phyloP scores from a whole-genome alignment of 2,888 invertebrate species.

The Catotricha subobsoleta region DNA sequence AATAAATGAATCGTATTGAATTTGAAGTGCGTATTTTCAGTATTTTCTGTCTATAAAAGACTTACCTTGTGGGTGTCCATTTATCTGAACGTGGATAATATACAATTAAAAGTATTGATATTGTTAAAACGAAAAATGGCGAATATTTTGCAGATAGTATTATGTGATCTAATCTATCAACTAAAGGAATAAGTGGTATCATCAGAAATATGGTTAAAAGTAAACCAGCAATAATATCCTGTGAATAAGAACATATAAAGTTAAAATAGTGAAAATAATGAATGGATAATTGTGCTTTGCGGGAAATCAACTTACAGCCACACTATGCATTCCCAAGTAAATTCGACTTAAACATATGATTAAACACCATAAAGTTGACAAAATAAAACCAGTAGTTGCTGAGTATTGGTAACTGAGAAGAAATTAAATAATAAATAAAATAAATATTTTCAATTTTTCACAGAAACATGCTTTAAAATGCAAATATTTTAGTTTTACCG shows the following conservation, averaged over 20 bases:
- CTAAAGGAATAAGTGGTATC: slow-evolving; percentile 51
- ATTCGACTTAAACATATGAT: slow-evolving; percentile 69
- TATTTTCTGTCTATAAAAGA: neutral
- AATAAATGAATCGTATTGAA: neutral
- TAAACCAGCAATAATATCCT: slow-evolving; percentile 73
- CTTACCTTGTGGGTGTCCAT: slow-evolving; percentile 78
- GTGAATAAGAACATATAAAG: neutral
- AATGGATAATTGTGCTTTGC: neutral
- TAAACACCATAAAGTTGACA: slow-evolving; percentile 49
- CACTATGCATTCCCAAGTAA: slow-evolving; percentile 87
- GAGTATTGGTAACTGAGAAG: slow-evolving; percentile 50
- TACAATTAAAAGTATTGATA: slow-evolving; percentile 49
- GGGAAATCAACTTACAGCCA: slow-evolving; percentile 44
- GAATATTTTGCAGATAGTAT: slow-evolving; percentile 47
- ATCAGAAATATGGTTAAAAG: slow-evolving; percentile 47
- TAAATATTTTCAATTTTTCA: neutral
- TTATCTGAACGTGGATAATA: slow-evolving; percentile 66
- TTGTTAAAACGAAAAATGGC: slow-evolving; percentile 41
- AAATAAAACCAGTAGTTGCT: slow-evolving; percentile 35
- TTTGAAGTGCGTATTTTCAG: too few species aligned
- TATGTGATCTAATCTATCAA: slow-evolving; percentile 54
- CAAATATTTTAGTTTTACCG: slow-evolving; percentile 11
- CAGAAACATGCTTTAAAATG: too few species aligned
- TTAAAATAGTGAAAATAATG: neutral
- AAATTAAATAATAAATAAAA: neutral